Evolutionary conservation across 2,797 vertebrate genomes (phyloP).

Genomic region (Gallinago nigripennis): DNA sequence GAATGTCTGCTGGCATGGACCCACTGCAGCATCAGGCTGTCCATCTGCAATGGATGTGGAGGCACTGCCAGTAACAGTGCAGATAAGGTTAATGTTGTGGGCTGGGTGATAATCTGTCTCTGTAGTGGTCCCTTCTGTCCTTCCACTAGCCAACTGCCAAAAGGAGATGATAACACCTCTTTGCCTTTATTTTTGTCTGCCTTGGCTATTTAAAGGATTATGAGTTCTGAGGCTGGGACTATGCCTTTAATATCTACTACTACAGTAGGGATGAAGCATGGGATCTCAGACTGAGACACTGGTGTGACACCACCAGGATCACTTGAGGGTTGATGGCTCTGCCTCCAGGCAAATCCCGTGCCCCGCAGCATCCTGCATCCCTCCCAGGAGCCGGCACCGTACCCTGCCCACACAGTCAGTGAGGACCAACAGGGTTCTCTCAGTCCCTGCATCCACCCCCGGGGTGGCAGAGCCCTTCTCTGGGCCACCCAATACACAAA

Average conservation of each 20-base stretch:
- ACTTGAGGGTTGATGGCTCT: neutral
- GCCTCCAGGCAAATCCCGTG: neutral
- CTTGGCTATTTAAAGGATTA: neutral
- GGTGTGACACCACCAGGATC: neutral
- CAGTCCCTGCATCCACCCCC: neutral
- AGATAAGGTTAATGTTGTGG: neutral
- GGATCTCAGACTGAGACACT: neutral
- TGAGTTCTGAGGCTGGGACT: neutral
- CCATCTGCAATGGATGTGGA: neutral
- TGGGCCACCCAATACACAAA: neutral
- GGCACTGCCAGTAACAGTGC: neutral
- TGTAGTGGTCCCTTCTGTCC: neutral
- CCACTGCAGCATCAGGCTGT: rapidly evolving
- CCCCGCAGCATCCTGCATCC: rapidly evolving
- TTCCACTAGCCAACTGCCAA: neutral
- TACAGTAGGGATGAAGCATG: neutral
- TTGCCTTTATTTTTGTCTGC: neutral
- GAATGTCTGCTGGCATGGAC: neutral
- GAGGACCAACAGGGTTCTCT: neutral
- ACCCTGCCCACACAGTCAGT: neutral
- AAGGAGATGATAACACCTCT: neutral
- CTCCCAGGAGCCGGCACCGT: neutral
- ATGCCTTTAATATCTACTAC: neutral
- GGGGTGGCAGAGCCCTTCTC: neutral
- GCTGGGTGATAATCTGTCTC: neutral